These are phyloP conservation scores for Mechanitis messenoides DNA, from an alignment of 2,888 invertebrate species.

Conservation along the genomic window DNA sequence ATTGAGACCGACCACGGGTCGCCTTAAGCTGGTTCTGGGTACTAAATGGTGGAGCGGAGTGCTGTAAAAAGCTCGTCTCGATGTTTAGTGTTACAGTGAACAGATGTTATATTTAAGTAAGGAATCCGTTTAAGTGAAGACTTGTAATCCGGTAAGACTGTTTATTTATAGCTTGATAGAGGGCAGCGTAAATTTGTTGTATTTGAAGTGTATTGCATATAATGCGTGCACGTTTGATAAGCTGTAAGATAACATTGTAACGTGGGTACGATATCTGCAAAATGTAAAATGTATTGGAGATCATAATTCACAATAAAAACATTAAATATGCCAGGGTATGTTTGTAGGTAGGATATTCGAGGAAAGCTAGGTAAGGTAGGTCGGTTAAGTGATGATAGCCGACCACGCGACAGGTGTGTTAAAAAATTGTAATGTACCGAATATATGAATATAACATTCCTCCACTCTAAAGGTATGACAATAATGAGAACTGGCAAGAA, in stretches of 20 bases:
- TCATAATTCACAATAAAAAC: not conserved
- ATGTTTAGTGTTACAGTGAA: not conserved
- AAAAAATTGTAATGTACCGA: constrained; percentile 2
- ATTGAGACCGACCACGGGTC: no score
- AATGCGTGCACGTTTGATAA: constrained; percentile 16
- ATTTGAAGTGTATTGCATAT: constrained; percentile 19
- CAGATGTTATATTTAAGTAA: not conserved
- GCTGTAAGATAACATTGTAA: constrained; percentile 1
- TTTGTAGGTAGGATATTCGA: constrained; percentile 24
- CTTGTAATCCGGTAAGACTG: constrained; percentile 9
- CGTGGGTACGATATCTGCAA: not conserved
- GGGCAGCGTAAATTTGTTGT: not conserved
- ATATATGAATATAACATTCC: constrained; percentile 31
- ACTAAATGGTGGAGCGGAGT: no score
- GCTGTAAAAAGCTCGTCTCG: no score
- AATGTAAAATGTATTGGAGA: not conserved
- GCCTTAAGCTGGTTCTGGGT: no score
- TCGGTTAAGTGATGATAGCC: not conserved
- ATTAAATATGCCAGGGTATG: constrained; percentile 23
- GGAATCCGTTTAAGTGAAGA: constrained; percentile 10
- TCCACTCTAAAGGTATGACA: constrained; percentile 29
- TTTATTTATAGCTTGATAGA: constrained; percentile 3
- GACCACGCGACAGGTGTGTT: not conserved
- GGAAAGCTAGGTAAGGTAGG: constrained; percentile 16
- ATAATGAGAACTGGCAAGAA: constrained; percentile 25